phyloP scores from a whole-genome alignment of 2,113 vertebrate genomes.

The Callospermophilus lateralis region DNA sequence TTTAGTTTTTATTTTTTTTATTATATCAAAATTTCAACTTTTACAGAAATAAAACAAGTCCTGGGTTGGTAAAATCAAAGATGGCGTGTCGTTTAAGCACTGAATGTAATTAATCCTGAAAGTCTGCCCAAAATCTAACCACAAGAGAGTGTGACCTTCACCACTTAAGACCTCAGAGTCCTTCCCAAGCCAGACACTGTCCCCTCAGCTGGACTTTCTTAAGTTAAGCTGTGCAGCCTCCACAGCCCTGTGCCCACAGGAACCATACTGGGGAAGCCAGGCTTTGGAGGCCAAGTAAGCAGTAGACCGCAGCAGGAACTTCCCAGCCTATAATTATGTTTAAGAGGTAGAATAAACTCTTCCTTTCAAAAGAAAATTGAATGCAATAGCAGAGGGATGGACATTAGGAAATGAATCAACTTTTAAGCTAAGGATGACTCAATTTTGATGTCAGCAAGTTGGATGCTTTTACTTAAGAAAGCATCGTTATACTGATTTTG shows the following conservation, averaged over 20 bases:
- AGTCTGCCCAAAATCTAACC: background rate
- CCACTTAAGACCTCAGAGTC: background rate
- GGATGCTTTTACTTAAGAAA: slow-evolving; percentile 46
- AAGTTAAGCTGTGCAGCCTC: background rate
- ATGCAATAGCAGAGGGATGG: background rate
- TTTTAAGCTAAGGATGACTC: background rate
- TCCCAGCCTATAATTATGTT: slow-evolving; percentile 11
- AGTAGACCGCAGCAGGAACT: background rate
- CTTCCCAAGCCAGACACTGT: background rate
- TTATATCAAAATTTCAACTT: background rate
- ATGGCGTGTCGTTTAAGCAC: background rate
- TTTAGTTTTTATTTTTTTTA: background rate
- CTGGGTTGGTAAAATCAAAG: background rate
- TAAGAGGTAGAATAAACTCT: background rate
- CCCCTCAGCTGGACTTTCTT: background rate
- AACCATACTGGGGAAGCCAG: background rate
- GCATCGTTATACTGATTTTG: slow-evolving; percentile 22
- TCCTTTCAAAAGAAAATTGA: background rate
- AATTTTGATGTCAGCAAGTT: slow-evolving; percentile 49
- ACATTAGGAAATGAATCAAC: background rate
- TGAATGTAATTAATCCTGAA: background rate
- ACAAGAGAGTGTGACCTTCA: background rate
- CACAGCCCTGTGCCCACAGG: background rate
- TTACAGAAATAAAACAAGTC: background rate
- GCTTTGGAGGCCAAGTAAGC: background rate